These are phyloP conservation scores for Bos javanicus DNA, from an alignment of 2,113 vertebrate genomes.

Conservation along the genomic window DNA sequence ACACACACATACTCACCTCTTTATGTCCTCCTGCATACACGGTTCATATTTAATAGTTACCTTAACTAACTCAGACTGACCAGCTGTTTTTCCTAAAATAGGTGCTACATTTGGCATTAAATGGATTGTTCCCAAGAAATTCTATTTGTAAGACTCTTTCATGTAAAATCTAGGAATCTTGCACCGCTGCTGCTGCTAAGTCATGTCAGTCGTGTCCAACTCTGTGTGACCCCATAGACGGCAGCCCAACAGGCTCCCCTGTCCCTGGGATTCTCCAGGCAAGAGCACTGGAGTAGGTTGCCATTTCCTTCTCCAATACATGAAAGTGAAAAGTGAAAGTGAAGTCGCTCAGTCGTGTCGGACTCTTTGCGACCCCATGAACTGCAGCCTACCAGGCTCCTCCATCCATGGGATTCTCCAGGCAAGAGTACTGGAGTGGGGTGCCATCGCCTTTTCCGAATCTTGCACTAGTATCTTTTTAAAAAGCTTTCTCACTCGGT, in stretches of 20 bases:
- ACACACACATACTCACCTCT: too few species aligned
- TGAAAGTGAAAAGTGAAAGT: too few species aligned
- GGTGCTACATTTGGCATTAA: neutral
- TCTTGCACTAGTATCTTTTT: neutral
- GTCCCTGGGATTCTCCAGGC: too few species aligned
- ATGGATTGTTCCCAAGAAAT: neutral
- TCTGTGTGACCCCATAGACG: rapidly evolving
- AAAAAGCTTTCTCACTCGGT: neutral
- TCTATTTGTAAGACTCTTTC: neutral
- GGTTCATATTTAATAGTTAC: neutral
- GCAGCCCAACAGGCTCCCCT: rapidly evolving
- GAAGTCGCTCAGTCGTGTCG: rapidly evolving
- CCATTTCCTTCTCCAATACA: too few species aligned
- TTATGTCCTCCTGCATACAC: neutral
- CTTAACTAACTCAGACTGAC: neutral
- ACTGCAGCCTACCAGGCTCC: too few species aligned
- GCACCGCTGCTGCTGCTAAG: too few species aligned
- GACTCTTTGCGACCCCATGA: too few species aligned
- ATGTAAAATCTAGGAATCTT: neutral
- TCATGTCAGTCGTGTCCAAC: rapidly evolving
- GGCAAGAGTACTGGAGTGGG: too few species aligned
- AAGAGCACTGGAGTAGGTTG: too few species aligned
- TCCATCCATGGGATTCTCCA: too few species aligned
- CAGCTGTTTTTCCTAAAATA: neutral
- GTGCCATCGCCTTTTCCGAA: rapidly evolving